A percentile compares a stretch with the other conserved stretches of the same genome.
These are phyloP conservation scores for Sinocyclocheilus maitianheensis DNA, from an alignment of 2,113 vertebrate genomes.

Conservation along the genomic window DNA sequence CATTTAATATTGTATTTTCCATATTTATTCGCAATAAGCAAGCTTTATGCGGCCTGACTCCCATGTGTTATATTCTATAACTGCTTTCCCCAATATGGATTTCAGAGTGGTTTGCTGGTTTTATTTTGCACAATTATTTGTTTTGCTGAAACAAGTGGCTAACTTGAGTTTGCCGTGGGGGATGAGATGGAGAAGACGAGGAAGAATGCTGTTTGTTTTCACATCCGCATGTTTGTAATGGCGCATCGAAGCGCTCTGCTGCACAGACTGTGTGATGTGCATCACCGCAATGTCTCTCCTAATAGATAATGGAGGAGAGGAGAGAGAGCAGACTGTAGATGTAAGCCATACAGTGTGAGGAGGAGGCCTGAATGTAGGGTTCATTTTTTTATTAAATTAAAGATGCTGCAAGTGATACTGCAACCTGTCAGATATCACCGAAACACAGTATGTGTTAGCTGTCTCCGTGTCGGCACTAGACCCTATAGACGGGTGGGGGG, in stretches of 20 bases:
- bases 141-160: constrained; percentile 43
- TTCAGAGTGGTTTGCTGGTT: constrained; percentile 41
- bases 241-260: constrained; percentile 44
- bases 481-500: neutral
- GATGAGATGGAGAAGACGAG: constrained; percentile 57
- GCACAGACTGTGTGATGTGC: constrained; percentile 42
- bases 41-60: constrained; percentile 47
- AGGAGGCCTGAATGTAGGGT: neutral
- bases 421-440: neutral
- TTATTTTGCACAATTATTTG: constrained; percentile 45
- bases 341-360: neutral
- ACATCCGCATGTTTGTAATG: constrained; percentile 51
- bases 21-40: constrained; percentile 55
- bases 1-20: constrained; percentile 34
- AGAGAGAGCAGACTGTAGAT: constrained; percentile 17
- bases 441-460: neutral
- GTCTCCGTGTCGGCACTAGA: neutral
- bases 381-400: neutral
- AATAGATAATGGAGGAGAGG: constrained; percentile 19
- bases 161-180: constrained; percentile 49
- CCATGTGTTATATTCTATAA: constrained; percentile 51
- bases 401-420: neutral
- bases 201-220: constrained; percentile 61
- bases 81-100: constrained; percentile 40
- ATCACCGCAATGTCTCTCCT: constrained; percentile 1